Base-by-base conservation (phyloP, 2,113 vertebrate genomes). In the Hymenochirus boettgeri region DNA sequence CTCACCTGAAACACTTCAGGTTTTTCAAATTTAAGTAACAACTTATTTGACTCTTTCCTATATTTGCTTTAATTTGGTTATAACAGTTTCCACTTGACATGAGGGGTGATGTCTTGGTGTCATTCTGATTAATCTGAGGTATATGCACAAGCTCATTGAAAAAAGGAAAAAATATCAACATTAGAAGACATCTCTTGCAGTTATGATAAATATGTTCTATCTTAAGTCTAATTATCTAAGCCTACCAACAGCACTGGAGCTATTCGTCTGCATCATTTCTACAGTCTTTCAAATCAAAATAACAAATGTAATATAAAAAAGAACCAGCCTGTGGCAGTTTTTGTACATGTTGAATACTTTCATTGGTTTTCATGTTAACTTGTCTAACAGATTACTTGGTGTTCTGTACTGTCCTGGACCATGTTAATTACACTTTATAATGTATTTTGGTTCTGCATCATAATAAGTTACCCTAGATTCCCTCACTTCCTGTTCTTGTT, bases 321-420 rank as follows among this genome's bases (percentile, higher is more conserved):
- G 85, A 90, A 82, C 83, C 88, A 87, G 89, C 85, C 83, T 83
- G 87, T 75, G 74, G 86, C 83, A 89, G 83, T 83, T 91, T 94
- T 93, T 95, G 88, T 94, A 94, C 89, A 88, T 89, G 84, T 94
- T 91, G 91, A 86, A 87, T 88, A 90, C 84, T 92, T 93, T 94
- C 90, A 89, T 92, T 85, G 87, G 85, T 95, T 96, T 93, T 83
- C 90, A 93, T 91, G 89, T 86, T 92, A n/a, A n/a, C n/a, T 86
- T 90, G 87, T 90, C 77, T 89, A 80, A 83, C 86, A 85, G 79
- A 86, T 84, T 83, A 83, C 82, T 80, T 87, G 88, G 86, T 84
- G 84, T 90, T 87, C 86, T 88, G 74, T 89, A 92, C 90, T 89
- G 86, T 90, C 85, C 88, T 90, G 86, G 86, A 93, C 88, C 85